Evolutionary conservation across 2,113 vertebrate species (phyloP).

Genomic region (Psammodynastes pulverulentus): DNA sequence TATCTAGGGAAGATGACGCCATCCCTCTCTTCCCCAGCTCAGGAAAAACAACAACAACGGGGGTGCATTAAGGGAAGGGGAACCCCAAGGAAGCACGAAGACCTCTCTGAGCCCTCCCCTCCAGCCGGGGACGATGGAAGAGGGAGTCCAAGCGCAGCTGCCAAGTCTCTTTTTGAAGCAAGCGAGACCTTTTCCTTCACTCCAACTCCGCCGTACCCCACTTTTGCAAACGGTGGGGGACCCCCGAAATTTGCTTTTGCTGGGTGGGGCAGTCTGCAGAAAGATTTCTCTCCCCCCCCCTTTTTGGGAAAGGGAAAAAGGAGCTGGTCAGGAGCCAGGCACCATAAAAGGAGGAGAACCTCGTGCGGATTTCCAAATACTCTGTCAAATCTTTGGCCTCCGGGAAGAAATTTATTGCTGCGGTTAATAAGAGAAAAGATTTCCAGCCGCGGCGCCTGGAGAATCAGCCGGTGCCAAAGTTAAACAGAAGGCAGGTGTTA

Average conservation of each 20-base stretch:
- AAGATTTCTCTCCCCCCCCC: background rate
- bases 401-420: background rate
- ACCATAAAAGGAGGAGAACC: background rate
- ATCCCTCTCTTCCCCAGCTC: too few relatives aligned
- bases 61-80: background rate
- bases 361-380: background rate
- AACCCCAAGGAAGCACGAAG: background rate
- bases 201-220: too few relatives aligned
- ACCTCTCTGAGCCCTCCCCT: background rate
- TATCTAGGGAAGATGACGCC: too few relatives aligned
- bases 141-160: background rate
- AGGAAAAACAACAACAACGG: too few relatives aligned
- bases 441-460: background rate
- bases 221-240: background rate
- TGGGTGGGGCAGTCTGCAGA: background rate
- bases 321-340: background rate
- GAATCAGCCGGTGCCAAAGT: background rate
- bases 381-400: background rate
- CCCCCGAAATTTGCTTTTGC: background rate
- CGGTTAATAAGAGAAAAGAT: background rate
- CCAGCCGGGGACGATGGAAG: background rate
- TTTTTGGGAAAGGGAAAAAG: background rate
- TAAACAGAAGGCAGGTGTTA: background rate
- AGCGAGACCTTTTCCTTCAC: too few relatives aligned
- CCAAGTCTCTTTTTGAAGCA: background rate